Base-by-base conservation (phyloP, 2,888 invertebrate genomes). In the Netelia fuscicornis region DNA sequence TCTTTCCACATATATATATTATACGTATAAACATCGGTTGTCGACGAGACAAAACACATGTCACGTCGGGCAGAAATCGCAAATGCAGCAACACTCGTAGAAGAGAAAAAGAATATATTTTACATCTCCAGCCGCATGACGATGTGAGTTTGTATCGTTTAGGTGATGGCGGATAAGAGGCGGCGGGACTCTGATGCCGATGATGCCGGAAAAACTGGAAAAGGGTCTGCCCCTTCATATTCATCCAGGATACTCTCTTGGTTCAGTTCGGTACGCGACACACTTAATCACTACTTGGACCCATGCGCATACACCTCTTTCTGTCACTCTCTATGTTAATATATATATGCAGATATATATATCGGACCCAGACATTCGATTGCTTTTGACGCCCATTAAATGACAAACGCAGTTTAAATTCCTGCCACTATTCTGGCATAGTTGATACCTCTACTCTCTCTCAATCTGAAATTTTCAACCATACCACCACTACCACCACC, bases 251-350 rank as follows among this genome's bases (percentile, higher is more conserved):
- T 93, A 91, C 91, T 92, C 88, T 93, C 93, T 91, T 93, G 93
- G 93, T 92, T 94, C 93, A 92, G 91, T 91, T 93, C 93, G 93
- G 93, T 94, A 94, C 92, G 93, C 92, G 93, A 92, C 93, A 93
- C 92, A 91, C 89, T 91, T 37, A 90, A 89, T 90, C 89, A 92
- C 89, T 92, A 91, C 92, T 93, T 93, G 93, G 93, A 93, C 93
- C 93, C 93, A 93, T 93, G 92, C 89, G 92, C 92, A 91, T 91
- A 91, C 89, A 90, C 86, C 79, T 82, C 81, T 84, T 74, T 78
- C 81, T 81, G 52, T 74, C 20, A 67, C 25, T 67, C 58, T 80
- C 56, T 64, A 23, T 71, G 56, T n/a, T 68, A 44, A 20, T 30
- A 11, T 71, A 17, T 30, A 30, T 72, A 56, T 42, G 37, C 25